Evolutionary conservation across 23 tunicate species (phyloP).

Genomic region (Ciona savignyi): DNA sequence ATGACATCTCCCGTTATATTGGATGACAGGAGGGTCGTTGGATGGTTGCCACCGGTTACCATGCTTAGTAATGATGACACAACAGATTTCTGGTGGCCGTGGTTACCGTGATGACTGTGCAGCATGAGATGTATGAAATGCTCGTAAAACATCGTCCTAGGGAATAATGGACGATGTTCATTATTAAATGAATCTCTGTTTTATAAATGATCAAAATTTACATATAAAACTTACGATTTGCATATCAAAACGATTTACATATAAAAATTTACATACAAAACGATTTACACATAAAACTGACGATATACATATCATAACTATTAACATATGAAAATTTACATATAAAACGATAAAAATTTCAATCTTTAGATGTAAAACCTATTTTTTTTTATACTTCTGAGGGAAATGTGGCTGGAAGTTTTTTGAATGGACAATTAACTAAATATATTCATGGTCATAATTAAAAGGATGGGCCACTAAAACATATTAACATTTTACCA

Average conservation of each 20-base stretch:
- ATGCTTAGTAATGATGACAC: constrained; percentile 38
- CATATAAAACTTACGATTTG: not conserved
- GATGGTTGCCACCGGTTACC: constrained; percentile 34
- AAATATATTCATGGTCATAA: too few relatives aligned
- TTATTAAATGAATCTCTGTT: too few relatives aligned
- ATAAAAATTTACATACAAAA: not conserved
- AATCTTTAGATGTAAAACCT: too few relatives aligned
- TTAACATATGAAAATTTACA: too few relatives aligned
- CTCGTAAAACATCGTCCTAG: constrained; percentile 34
- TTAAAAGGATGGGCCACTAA: too few relatives aligned
- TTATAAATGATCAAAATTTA: not conserved
- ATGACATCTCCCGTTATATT: constrained; percentile 20
- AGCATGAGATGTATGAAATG: constrained; percentile 27
- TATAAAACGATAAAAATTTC: too few relatives aligned
- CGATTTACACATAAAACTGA: not conserved
- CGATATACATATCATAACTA: too few relatives aligned
- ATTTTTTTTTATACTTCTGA: too few relatives aligned
- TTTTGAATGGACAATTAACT: too few relatives aligned
- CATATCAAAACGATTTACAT: not conserved
- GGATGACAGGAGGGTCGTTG: not conserved
- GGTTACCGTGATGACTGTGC: constrained; percentile 12
- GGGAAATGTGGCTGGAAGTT: too few relatives aligned
- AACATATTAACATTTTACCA: too few relatives aligned
- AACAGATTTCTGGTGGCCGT: constrained; percentile 11
- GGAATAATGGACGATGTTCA: too few relatives aligned